These are phyloP conservation scores for Xenopus borealis DNA, from an alignment of 2,113 vertebrate genomes.

Conservation along the genomic window DNA sequence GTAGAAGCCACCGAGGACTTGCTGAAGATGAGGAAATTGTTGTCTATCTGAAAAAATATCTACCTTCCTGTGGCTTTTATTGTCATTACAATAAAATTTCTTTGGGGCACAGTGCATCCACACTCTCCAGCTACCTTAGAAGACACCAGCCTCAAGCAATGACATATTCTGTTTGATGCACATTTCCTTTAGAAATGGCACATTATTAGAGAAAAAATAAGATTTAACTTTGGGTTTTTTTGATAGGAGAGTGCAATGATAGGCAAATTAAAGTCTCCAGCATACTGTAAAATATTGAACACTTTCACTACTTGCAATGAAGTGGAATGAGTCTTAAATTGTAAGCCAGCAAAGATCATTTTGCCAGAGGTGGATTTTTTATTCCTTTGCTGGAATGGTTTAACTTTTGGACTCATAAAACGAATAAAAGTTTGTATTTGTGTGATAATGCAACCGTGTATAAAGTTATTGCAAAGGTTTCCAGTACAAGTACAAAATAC, in stretches of 20 bases:
- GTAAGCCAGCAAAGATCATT: neutral
- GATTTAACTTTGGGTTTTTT: neutral
- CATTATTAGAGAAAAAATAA: neutral
- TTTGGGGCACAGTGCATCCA: neutral
- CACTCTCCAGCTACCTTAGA: neutral
- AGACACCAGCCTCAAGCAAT: neutral
- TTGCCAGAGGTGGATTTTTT: neutral
- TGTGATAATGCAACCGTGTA: no score
- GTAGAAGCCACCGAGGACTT: neutral
- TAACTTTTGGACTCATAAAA: no score
- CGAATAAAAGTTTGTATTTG: no score
- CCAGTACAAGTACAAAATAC: no score
- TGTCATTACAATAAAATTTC: neutral
- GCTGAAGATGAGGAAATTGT: neutral
- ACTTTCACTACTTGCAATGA: neutral
- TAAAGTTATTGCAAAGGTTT: no score
- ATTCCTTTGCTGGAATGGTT: no score
- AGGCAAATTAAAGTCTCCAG: neutral
- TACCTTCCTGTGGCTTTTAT: neutral
- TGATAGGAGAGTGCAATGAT: neutral
- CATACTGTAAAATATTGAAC: neutral
- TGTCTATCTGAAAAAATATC: neutral
- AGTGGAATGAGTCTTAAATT: neutral
- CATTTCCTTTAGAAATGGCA: neutral
- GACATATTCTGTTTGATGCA: neutral